Evolutionary conservation across 2,888 invertebrate species (phyloP).

Genomic region (Oscheius sp.): DNA sequence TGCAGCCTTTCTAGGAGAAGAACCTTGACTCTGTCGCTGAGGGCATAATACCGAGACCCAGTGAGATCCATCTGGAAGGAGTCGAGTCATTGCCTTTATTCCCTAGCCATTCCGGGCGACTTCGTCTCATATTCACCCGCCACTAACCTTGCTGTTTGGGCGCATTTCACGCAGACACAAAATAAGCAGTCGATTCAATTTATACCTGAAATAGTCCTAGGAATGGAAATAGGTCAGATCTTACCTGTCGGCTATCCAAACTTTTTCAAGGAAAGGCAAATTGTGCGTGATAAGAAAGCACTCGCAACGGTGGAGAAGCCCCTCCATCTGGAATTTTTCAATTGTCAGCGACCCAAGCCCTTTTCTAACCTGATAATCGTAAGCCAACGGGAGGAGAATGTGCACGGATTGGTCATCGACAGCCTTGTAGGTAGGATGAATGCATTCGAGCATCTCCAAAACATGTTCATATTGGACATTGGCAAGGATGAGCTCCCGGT

Average conservation of each 20-base stretch:
- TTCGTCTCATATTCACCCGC: constrained; percentile 9
- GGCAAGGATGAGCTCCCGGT: constrained; percentile 72
- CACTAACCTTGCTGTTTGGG: constrained; percentile 63
- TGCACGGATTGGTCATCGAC: constrained; percentile 72
- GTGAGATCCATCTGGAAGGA: constrained; percentile 62
- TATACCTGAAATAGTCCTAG: constrained; percentile 52
- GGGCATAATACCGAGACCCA: constrained; percentile 71
- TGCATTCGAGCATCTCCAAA: constrained; percentile 71
- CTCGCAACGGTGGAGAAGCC: constrained; percentile 73
- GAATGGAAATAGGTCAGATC: neutral
- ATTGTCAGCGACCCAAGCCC: neutral
- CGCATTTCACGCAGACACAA: constrained; percentile 70
- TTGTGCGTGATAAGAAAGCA: constrained; percentile 71
- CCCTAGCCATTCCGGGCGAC: neutral
- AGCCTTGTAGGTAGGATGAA: constrained; percentile 72
- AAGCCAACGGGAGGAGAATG: constrained; percentile 71
- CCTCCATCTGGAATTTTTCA: constrained; percentile 68
- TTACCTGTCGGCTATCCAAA: constrained; percentile 72
- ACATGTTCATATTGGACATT: constrained; percentile 73
- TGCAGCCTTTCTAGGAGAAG: constrained; percentile 71
- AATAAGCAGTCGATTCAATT: constrained; percentile 71
- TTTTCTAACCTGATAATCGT: constrained; percentile 69
- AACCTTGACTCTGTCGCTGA: constrained; percentile 72
- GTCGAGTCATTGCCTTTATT: neutral
- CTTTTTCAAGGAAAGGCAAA: constrained; percentile 72